Base-by-base conservation (phyloP, 2,888 invertebrate genomes). In the Trichopoda pennipes region DNA sequence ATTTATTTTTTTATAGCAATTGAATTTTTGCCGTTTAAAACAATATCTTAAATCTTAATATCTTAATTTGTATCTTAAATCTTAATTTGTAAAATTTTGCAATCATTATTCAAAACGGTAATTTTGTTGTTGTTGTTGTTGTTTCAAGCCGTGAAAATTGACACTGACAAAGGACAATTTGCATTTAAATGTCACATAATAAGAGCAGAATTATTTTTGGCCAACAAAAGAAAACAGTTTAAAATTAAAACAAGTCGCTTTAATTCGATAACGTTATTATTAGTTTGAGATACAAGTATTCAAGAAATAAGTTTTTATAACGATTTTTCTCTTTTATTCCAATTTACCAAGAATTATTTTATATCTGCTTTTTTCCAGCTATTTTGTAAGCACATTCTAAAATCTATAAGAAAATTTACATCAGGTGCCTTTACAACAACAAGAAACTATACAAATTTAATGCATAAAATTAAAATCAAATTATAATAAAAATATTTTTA, bases 351-450 rank as follows among this genome's bases (percentile, higher is more conserved):
- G 69, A 61, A 76, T 23, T 61, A 19, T 55, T 61, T 69, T 51
- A 23, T 60, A 32, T 21, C 60, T 68, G 44, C 8, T 49, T 58
- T 58, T 58, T 56, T 75, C 49, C 19, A 56, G 58, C 16, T 4
- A 1, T 38, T 8, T 60, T 14, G 9, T 55, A 7, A 53, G 14
- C 17, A 61, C 32, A 75, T 64, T 58, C 69, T 35, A 51, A 49
- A 68, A 74, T 68, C n/a, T 47, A 2, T 7, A 47, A 21, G 44
- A 32, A 12, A 56, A 51, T 74, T 63, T 56, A 44, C 42, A 63
- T 80, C 80, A 80, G 74, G 80, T 74, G 80, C 55, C 55, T 66
- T 44, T 42, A 19, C 35, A 49, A 38, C 10, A 55, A 53, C 3
- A 61, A 55, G 21, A 44, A 51, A 21, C 8, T 53, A 16, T 38